A percentile compares a stretch with the other conserved stretches of the same genome.
Evolutionary conservation across 2,797 vertebrate species (phyloP).

Genomic region (Rhyacichthys aspro): DNA sequence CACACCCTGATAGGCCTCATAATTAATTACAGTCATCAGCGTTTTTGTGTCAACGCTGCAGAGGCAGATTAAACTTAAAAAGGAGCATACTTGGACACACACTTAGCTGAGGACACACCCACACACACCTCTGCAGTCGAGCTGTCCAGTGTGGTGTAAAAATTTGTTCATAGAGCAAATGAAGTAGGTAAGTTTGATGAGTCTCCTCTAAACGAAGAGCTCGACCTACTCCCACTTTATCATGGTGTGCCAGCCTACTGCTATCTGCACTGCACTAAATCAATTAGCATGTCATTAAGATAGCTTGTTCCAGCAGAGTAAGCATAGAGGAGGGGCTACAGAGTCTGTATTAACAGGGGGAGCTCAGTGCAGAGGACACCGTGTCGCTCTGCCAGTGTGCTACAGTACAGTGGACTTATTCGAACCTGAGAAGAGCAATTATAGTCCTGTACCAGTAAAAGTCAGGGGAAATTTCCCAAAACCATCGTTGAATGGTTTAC

Average conservation of each 20-base stretch:
- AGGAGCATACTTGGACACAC: slow-evolving; percentile 34
- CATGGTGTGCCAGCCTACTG: slow-evolving; percentile 76
- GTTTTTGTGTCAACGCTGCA: slow-evolving; percentile 59
- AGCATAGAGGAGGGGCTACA: slow-evolving; percentile 72
- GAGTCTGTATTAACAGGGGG: slow-evolving; percentile 59
- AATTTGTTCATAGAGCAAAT: slow-evolving; percentile 64
- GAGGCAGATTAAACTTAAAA: slow-evolving; percentile 41
- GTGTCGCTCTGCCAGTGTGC: slow-evolving; percentile 56
- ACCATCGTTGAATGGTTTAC: too few relatives aligned
- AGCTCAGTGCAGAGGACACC: slow-evolving; percentile 62
- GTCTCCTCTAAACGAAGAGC: slow-evolving; percentile 69
- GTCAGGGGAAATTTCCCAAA: background rate
- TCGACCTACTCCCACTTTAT: slow-evolving; percentile 77
- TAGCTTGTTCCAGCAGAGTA: slow-evolving; percentile 75
- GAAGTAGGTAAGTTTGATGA: slow-evolving; percentile 64
- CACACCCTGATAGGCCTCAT: slow-evolving; percentile 77
- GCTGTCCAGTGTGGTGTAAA: slow-evolving; percentile 62
- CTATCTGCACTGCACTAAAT: slow-evolving; percentile 77
- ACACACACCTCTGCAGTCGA: slow-evolving; percentile 40
- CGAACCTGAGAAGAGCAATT: slow-evolving; percentile 28
- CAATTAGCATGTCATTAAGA: slow-evolving; percentile 77
- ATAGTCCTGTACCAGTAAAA: slow-evolving; percentile 11
- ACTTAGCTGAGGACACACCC: slow-evolving; percentile 31
- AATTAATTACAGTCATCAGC: slow-evolving; percentile 84
- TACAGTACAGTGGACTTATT: slow-evolving; percentile 23